Percentiles rank a stretch among this genome's conserved stretches.
Conservation (phyloP, 2,113 vertebrate species). For the Hydrolagus affinis region DNA sequence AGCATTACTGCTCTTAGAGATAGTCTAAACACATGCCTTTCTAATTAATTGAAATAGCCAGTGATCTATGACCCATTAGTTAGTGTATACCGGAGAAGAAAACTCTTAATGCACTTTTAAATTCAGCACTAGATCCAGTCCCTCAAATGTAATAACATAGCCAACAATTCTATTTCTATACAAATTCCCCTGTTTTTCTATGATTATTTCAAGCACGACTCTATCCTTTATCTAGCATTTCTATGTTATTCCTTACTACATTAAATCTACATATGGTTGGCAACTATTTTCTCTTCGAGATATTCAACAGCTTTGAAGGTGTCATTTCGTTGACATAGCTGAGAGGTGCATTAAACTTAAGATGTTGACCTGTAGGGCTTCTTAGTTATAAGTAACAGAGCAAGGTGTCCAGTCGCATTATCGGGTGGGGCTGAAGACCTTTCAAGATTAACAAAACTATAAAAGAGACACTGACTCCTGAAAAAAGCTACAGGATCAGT, state of each 20-base stretch:
- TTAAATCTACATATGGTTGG: neutral
- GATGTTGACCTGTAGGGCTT: neutral
- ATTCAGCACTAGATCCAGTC: too few species aligned
- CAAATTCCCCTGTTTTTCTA: neutral
- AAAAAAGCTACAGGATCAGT: neutral
- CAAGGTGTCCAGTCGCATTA: neutral
- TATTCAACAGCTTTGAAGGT: too few species aligned
- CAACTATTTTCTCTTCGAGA: neutral
- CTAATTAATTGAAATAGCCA: neutral
- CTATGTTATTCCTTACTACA: neutral
- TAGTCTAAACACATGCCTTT: too few species aligned
- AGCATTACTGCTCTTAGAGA: too few species aligned
- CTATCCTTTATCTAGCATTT: neutral
- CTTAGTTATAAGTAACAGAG: neutral
- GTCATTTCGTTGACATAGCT: neutral
- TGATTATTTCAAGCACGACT: neutral
- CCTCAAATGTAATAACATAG: neutral
- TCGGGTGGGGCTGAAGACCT: neutral
- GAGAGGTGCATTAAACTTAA: neutral
- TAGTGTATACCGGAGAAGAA: too few species aligned
- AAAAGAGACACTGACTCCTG: neutral
- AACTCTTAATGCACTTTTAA: too few species aligned
- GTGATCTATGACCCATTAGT: neutral
- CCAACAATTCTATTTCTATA: too few species aligned
- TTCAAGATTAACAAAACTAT: conserved; percentile 10